Evolutionary conservation across 2,888 invertebrate species (phyloP).

Genomic region (Epistrophella euchroma): DNA sequence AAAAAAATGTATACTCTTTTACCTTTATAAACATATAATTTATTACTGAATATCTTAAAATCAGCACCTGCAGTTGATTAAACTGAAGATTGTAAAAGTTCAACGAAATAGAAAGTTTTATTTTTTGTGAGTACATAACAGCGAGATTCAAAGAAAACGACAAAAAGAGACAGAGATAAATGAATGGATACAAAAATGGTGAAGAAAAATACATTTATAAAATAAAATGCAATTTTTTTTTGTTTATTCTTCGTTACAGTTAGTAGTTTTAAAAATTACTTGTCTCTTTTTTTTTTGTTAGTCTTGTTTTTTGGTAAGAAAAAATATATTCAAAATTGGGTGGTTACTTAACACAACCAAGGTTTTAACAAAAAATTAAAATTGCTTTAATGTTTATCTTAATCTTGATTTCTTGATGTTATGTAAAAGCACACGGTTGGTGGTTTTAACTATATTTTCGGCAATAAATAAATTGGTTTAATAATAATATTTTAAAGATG

Average conservation of each 20-base stretch:
- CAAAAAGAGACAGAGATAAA: neutral
- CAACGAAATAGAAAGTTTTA: slow-evolving; percentile 74
- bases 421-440: slow-evolving; percentile 46
- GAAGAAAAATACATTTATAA: slow-evolving; percentile 21
- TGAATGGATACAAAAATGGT: neutral
- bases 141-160: slow-evolving; percentile 2
- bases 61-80: slow-evolving; percentile 36
- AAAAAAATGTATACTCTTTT: neutral
- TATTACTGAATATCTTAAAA: neutral
- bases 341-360: slow-evolving; percentile 40
- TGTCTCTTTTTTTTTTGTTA: neutral
- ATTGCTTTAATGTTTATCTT: slow-evolving; percentile 31
- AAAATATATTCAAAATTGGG: slow-evolving; percentile 30
- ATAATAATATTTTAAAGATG: neutral
- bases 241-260: slow-evolving; percentile 56
- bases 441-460: slow-evolving; percentile 8
- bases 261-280: slow-evolving; percentile 35
- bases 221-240: slow-evolving; percentile 34
- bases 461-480: slow-evolving; percentile 1
- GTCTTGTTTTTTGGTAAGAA: neutral
- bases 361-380: slow-evolving; percentile 21
- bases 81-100: slow-evolving; percentile 62
- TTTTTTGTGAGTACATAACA: neutral
- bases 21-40: neutral
- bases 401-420: slow-evolving; percentile 36